Base-by-base conservation (phyloP, 2,113 vertebrate species). In the Esox niger region DNA sequence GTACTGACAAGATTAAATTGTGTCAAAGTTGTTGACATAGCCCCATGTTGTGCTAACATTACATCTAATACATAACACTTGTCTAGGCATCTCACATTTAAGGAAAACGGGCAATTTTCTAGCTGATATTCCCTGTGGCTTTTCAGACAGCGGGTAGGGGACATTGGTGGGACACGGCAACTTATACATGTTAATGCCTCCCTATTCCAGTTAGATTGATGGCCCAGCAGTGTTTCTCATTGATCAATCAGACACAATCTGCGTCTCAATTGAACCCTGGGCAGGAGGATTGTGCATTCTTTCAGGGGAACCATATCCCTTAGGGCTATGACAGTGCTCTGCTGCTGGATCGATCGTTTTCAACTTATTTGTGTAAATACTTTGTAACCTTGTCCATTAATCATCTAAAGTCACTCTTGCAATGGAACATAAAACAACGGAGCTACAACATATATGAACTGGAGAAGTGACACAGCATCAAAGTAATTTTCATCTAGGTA, bases 321-420 rank as follows among this genome's bases (percentile, higher is more conserved):
- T 57, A 59, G 79, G 85, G 86, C 70, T 81, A 80, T 67, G 82
- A 83, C 85, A 84, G 82, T 38, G 35, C 73, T 74, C 65, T 38
- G 62, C 74, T n/a, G 59, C 47, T 15, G 54, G 66, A 88, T 90
- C 85, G 76, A 90, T 87, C 69, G 76, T 82, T 79, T 88, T 80
- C 77, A 84, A 88, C 86, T 86, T 87, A 88, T 90, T 85, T 88
- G 86, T 87, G 87, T 81, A 90, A 90, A 90, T 84, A 87, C 86
- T 87, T 85, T 83, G 82, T 84, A 87, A 90, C 86, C 83, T 87
- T 88, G 81, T 79, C 62, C 64, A 84, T 88, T 86, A 78, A 86
- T 87, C 82, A 82, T 79, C 35, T 38, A 38, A 2, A 38, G 35
- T 38, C 13, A 4, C 35, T 13, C 35, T 2, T 38, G 35, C 2